Evolutionary conservation across 2,888 invertebrate genomes (phyloP), one percentile per base, ranked within the genome.

Genomic region (Tenthredo amoena): DNA sequence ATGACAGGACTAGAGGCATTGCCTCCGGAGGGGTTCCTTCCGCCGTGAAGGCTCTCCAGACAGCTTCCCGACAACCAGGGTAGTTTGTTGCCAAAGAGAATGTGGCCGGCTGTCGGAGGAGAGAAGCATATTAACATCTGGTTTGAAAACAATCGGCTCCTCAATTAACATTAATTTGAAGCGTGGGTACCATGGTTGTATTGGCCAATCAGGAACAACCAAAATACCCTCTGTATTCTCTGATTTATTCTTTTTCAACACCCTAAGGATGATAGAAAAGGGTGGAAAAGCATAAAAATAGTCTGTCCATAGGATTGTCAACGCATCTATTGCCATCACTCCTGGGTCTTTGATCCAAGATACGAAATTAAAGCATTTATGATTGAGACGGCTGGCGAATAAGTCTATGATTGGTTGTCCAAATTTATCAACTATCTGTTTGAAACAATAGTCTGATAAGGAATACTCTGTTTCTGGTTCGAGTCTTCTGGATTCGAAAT

Each of bases 331-430:
- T 31, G 85, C 76, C 34, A 84, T 26, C 2, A 88, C 84, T 9
- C 85, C 87, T 34, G 89, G 87, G 76, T 89, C 88, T 82, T 85
- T 85, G 18, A 62, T 62, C 88, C 89, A 90, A 10, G 90, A 89
- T 26, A 89, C 79, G 40, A 86, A 90, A 43, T 83, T 87, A 40
- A 79, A 71, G 84, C 90, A 90, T 86, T 90, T 90, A 18, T 71
- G 74, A 76, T 90, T 91, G 40, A 81, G 21, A n/a, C 86, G 62
- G 55, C 86, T 86, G 2, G 89, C 89, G 86, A 90, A 90, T 37
- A 89, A 82, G 72, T 90, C 89, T 34, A 88, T 89, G 37, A 87
- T 87, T 10, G 87, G 87, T 15, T 55, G 34, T 34, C 87, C 85
- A 77, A 84, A 76, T 4, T 9, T 18, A 55, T n/a, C 10, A 10